These are phyloP conservation scores for Camptogramma bilineatum DNA, from an alignment of 2,888 invertebrate species.

Conservation along the genomic window DNA sequence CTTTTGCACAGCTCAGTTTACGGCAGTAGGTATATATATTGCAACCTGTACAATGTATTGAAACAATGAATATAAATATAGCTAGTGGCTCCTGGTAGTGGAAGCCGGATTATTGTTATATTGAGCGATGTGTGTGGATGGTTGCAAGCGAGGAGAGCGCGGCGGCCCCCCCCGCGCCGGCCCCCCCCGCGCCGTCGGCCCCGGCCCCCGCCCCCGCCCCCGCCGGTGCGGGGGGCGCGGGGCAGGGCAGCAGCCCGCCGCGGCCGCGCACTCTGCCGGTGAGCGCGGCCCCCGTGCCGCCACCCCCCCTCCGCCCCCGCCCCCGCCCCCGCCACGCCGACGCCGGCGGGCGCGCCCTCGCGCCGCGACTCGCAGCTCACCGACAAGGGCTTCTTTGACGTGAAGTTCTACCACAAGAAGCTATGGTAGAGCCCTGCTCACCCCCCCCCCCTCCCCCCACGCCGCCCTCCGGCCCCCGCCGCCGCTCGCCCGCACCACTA, in stretches of 20 bases:
- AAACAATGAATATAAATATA: too few species aligned
- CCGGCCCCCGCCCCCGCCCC: conserved; percentile 1
- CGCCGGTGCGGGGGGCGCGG: conserved; percentile 15
- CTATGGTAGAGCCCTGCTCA: conserved; percentile 86
- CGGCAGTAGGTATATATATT: too few species aligned
- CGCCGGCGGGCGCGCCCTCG: conserved; percentile 48
- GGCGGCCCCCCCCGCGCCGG: conserved; percentile 2
- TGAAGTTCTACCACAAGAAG: conserved; percentile 92
- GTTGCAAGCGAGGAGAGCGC: conserved; percentile 22
- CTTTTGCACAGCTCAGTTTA: too few species aligned
- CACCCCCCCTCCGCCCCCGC: conserved; percentile 35
- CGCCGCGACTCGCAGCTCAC: conserved; percentile 81
- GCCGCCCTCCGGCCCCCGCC: background rate
- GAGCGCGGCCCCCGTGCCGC: conserved; percentile 16
- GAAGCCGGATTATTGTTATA: background rate
- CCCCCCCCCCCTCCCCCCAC: background rate
- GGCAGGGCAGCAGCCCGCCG: conserved; percentile 6
- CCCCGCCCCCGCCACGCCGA: conserved; percentile 39
- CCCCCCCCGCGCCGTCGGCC: background rate
- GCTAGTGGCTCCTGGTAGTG: too few species aligned
- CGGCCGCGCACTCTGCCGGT: conserved; percentile 26
- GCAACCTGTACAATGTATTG: too few species aligned
- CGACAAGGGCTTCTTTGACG: conserved; percentile 89
- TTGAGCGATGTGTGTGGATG: conserved; percentile 15
- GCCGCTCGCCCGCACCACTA: background rate